These are phyloP conservation scores for Hirtodrosophila alboralis DNA, from an alignment of 2,888 invertebrate genomes.

Conservation along the genomic window DNA sequence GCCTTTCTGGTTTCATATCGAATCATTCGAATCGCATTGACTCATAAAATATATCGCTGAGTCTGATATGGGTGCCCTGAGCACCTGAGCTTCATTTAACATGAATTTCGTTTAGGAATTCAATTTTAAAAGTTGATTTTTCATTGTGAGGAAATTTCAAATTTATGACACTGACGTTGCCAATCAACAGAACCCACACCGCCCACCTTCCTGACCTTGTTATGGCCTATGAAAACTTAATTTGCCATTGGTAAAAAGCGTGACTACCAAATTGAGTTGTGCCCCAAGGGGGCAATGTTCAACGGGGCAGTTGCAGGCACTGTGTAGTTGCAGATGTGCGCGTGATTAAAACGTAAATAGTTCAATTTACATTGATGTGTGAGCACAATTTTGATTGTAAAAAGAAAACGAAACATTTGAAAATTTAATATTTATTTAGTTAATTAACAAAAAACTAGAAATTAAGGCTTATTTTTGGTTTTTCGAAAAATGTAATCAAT, in stretches of 20 bases:
- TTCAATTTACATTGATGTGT: slow-evolving; percentile 3
- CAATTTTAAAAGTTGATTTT: slow-evolving; percentile 60
- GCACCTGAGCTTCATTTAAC: slow-evolving; percentile 52
- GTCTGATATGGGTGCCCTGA: slow-evolving; percentile 57
- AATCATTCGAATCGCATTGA: slow-evolving; percentile 44
- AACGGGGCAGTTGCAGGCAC: not conserved
- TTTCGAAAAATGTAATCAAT: too few species aligned
- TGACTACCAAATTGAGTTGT: slow-evolving; percentile 66
- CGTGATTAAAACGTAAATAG: slow-evolving; percentile 27
- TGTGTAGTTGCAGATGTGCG: slow-evolving; percentile 24
- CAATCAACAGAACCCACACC: slow-evolving; percentile 47
- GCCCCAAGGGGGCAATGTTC: slow-evolving; percentile 24
- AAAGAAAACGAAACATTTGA: too few species aligned
- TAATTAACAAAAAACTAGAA: too few species aligned
- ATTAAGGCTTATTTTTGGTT: too few species aligned
- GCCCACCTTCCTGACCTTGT: slow-evolving; percentile 36
- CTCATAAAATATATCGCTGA: slow-evolving; percentile 73
- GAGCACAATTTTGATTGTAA: too few species aligned
- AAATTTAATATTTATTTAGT: too few species aligned
- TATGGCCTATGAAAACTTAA: slow-evolving; percentile 70
- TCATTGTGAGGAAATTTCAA: slow-evolving; percentile 60
- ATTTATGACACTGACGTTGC: slow-evolving; percentile 67
- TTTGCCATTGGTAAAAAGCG: slow-evolving; percentile 48
- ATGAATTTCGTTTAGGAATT: slow-evolving; percentile 67
- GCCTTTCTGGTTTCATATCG: slow-evolving; percentile 6